Evolutionary conservation across 2,797 vertebrate genomes (phyloP).

Genomic region (Xiphorhynchus erythropygius): DNA sequence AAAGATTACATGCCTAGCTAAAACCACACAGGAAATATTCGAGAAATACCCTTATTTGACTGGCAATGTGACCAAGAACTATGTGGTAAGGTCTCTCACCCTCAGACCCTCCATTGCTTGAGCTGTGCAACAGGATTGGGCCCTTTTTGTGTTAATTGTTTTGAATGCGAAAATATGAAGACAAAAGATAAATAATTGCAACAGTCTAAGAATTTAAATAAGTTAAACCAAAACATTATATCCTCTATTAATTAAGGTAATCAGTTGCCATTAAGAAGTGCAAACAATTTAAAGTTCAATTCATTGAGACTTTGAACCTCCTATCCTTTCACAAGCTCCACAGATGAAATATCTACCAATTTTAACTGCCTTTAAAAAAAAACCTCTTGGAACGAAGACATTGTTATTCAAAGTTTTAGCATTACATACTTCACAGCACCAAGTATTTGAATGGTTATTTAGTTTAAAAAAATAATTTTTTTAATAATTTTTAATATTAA

Average conservation of each 20-base stretch:
- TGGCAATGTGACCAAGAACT: neutral
- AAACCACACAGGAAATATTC: neutral
- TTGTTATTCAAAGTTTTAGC: neutral
- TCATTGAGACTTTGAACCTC: constrained; percentile 29
- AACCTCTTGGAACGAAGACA: neutral
- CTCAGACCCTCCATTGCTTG: neutral
- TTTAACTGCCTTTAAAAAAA: neutral
- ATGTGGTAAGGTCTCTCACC: neutral
- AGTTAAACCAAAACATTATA: neutral
- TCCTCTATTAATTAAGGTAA: constrained; percentile 12
- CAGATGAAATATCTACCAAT: neutral
- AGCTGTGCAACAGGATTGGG: neutral
- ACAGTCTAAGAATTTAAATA: neutral
- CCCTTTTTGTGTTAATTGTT: neutral
- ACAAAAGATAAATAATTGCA: neutral
- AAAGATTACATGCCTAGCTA: neutral
- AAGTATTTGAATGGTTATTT: neutral
- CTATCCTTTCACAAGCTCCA: neutral
- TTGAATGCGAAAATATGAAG: neutral
- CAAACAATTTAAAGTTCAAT: constrained; percentile 44
- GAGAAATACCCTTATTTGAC: neutral
- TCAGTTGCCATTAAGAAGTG: neutral
- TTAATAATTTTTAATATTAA: neutral
- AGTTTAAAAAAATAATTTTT: neutral
- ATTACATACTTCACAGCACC: neutral